phyloP scores from a whole-genome alignment of 2,888 invertebrate species.

The Drosophila limbata region DNA sequence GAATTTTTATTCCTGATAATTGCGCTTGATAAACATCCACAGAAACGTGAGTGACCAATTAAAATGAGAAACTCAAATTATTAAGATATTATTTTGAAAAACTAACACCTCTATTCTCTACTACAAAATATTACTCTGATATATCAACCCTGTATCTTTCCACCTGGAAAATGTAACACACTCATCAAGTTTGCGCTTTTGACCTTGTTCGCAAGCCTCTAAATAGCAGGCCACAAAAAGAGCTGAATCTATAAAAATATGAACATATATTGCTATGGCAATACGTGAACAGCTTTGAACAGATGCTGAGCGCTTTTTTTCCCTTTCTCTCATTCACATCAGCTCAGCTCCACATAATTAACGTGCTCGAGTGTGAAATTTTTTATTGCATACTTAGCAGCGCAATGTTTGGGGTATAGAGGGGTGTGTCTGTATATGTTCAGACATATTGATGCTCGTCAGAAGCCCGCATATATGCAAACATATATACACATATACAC shows the following conservation, averaged over 20 bases:
- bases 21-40: too few species aligned
- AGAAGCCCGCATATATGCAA: conserved; percentile 29
- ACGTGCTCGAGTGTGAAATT: conserved; percentile 76
- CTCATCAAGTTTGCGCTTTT: conserved; percentile 1
- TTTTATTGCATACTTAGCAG: conserved; percentile 77
- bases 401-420: conserved; percentile 20
- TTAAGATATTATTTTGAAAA: background rate
- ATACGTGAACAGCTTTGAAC: conserved; percentile 16
- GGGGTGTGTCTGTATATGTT: background rate
- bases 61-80: background rate
- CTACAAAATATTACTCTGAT: background rate
- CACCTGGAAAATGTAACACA: conserved; percentile 5
- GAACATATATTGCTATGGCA: conserved; percentile 21
- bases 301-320: conserved; percentile 2
- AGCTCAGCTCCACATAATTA: conserved; percentile 58
- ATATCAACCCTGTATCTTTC: background rate
- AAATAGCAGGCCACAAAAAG: conserved; percentile 1
- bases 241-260: conserved; percentile 20
- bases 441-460: conserved; percentile 66
- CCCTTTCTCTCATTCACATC: background rate
- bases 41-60: background rate
- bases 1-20: too few species aligned
- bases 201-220: conserved; percentile 17
- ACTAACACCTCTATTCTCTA: background rate
- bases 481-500: conserved; percentile 19